phyloP scores from a whole-genome alignment of 2,888 invertebrate genomes.

The Fragum sueziense region DNA sequence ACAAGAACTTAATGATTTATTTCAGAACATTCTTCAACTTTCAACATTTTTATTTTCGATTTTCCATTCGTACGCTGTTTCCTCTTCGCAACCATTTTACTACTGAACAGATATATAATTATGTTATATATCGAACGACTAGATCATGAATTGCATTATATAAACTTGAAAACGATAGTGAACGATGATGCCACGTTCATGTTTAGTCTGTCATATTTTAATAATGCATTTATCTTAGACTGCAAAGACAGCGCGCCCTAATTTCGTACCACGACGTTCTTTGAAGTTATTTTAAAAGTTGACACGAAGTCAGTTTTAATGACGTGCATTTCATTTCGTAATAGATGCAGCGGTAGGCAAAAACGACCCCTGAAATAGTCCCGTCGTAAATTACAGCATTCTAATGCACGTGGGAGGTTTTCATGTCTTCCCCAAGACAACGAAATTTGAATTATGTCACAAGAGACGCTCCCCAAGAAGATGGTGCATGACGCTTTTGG shows the following conservation, averaged over 20 bases:
- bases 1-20: too few species aligned
- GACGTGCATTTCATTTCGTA: slow-evolving; percentile 7
- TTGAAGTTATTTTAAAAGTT: slow-evolving; percentile 12
- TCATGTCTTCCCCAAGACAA: neutral
- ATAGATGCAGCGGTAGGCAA: neutral
- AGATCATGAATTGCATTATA: too few species aligned
- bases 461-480: neutral
- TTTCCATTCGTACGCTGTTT: too few species aligned
- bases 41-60: too few species aligned
- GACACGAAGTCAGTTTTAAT: slow-evolving; percentile 10
- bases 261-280: neutral
- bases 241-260: neutral
- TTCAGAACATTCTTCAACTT: too few species aligned
- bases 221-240: neutral
- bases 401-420: neutral
- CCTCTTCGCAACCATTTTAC: too few species aligned
- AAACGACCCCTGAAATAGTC: neutral
- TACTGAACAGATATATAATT: too few species aligned
- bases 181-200: too few species aligned
- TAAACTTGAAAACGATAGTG: too few species aligned
- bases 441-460: neutral
- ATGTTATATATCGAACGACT: too few species aligned
- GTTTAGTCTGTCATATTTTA: neutral
- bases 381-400: neutral
- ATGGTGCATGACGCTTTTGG: neutral